Conservation (phyloP, 2,797 vertebrate genomes). For the Pangasius mekongensis region DNA sequence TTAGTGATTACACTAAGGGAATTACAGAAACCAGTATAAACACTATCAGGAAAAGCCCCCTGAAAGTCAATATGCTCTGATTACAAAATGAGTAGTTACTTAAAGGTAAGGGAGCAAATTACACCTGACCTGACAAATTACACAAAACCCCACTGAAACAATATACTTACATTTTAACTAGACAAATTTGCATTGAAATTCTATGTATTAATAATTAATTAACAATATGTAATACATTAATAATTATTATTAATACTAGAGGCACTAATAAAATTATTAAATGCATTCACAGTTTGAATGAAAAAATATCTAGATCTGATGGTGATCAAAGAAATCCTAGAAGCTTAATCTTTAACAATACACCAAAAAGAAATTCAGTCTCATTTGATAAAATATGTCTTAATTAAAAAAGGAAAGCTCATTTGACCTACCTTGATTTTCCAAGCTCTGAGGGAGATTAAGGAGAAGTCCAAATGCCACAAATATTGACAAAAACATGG, state of each 20-base stretch:
- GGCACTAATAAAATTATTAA: neutral
- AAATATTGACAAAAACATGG: conserved; percentile 70
- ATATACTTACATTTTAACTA: neutral
- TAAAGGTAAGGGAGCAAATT: neutral
- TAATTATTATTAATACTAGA: neutral
- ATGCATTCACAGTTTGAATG: neutral
- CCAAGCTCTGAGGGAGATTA: conserved; percentile 68
- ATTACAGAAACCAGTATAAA: neutral
- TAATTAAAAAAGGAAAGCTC: neutral
- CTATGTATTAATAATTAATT: neutral
- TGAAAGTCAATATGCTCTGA: neutral
- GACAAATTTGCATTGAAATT: neutral
- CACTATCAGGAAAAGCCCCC: neutral
- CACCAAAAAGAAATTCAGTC: neutral
- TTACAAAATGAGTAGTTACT: neutral
- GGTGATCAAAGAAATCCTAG: neutral
- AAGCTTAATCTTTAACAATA: neutral
- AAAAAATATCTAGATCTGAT: neutral
- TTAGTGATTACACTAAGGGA: neutral
- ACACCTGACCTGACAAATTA: neutral
- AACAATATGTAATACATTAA: neutral
- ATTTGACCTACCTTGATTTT: conserved; percentile 71
- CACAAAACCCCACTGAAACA: neutral
- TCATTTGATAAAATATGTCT: neutral
- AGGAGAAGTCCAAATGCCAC: conserved; percentile 70